Base-by-base conservation (phyloP, 2,888 invertebrate species). In the Piscicola geometra region DNA sequence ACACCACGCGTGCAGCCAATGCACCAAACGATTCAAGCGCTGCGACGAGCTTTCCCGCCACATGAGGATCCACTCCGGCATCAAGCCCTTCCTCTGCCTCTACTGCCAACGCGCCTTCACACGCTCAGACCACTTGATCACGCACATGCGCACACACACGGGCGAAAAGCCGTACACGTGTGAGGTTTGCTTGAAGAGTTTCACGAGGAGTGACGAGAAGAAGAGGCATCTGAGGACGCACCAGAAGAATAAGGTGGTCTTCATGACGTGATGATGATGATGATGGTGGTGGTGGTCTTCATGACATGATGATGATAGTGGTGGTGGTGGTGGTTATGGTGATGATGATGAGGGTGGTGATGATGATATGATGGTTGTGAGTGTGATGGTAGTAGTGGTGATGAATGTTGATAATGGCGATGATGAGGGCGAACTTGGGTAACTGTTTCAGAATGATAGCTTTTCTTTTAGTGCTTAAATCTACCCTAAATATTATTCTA, bases 91-190 rank as follows among this genome's bases (percentile, higher is more conserved):
- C 88, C 83, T 97, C 88, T 99, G 99, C 86, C 90, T 95, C 80
- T 96, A 98, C 83, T 99, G 99, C 87, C 94, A 96, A 93, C 90
- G 99, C 66, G 94, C 96, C 74, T 99, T 99, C 88, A 93, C 92
- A 80, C 90, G 99, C 77, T 94, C 94, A 80, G 99, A 99, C 86
- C 99, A 99, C 86, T 88, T 99, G 80, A 99, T 99, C 83, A 99
- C 99, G 79, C 99, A 99, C 88, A 94, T 98, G 78, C 90, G 98
- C 50, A 89, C 85, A 90, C 98, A 83, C 92, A 97, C 88, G 90
- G 88, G 88, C 30, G 99, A 99, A 86, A 98, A 99, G 84, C 99
- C 99, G 36, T 99, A 99, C 88, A 92, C 93, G 75, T 99, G 99
- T 87, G 97, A 98, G 86, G 92, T 94, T 76, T 99, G 99, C 88